A percentile compares a stretch with the other conserved stretches of the same genome.
Conservation (phyloP, 2,113 vertebrate genomes). For the Varanus salvator region DNA sequence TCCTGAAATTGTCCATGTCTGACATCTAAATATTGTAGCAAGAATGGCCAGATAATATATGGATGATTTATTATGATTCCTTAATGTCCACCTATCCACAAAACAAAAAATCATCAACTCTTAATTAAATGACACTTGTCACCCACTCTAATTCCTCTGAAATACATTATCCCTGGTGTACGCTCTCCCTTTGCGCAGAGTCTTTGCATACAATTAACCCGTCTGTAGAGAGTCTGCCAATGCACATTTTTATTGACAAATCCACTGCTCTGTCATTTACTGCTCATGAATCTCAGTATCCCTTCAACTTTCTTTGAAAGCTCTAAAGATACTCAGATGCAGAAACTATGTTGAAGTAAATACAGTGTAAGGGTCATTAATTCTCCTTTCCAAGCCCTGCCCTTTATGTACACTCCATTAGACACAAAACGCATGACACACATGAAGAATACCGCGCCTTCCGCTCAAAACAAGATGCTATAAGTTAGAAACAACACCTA, state of each 20-base stretch:
- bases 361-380: neutral
- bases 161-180: neutral
- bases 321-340: neutral
- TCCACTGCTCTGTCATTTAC: neutral
- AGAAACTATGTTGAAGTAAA: neutral
- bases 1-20: too few species aligned
- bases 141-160: neutral
- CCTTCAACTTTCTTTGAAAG: neutral
- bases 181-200: neutral
- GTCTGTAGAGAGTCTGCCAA: neutral
- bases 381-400: neutral
- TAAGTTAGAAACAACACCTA: neutral
- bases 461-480: neutral
- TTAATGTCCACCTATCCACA: neutral
- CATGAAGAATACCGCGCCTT: conserved; percentile 2
- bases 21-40: too few species aligned
- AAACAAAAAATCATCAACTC: neutral
- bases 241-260: neutral
- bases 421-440: neutral
- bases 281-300: neutral
- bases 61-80: too few species aligned
- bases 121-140: neutral
- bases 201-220: neutral
- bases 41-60: too few species aligned
- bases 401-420: neutral